These are phyloP conservation scores for Xenus cinereus DNA, from an alignment of 2,113 vertebrate species.

Conservation along the genomic window DNA sequence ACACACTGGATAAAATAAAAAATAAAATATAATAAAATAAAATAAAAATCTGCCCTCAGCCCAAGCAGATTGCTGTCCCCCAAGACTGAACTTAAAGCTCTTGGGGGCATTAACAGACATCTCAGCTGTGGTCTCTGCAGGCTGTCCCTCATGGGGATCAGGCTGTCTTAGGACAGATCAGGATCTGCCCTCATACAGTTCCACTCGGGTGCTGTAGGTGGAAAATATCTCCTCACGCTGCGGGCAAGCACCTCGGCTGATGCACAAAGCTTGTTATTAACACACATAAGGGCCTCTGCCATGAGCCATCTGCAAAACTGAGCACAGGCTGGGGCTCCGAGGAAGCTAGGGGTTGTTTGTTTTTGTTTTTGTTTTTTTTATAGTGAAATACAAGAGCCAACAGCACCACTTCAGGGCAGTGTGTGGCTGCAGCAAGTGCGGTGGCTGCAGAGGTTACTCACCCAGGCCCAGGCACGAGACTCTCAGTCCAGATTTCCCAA, in stretches of 20 bases:
- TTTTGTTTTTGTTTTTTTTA: too few relatives aligned
- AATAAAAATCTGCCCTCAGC: fast-evolving
- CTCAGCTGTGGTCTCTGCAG: fast-evolving
- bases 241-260: fast-evolving
- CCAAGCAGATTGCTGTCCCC: neutral
- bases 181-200: fast-evolving
- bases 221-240: fast-evolving
- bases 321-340: neutral
- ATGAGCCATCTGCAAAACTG: neutral
- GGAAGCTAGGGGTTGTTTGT: too few relatives aligned
- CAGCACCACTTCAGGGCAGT: neutral
- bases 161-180: fast-evolving
- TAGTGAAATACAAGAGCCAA: neutral
- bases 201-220: fast-evolving
- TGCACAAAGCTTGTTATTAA: neutral
- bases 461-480: constrained; percentile 92
- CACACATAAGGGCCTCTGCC: fast-evolving
- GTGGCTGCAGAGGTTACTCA: constrained; percentile 69
- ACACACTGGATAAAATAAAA: too few relatives aligned
- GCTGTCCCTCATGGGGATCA: fast-evolving
- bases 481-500: constrained; percentile 93
- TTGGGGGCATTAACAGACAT: too few relatives aligned
- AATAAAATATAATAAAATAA: too few relatives aligned
- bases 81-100: fast-evolving
- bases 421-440: neutral